These are phyloP conservation scores for Drosophila affinis DNA, from an alignment of 2,888 invertebrate species.

Conservation along the genomic window DNA sequence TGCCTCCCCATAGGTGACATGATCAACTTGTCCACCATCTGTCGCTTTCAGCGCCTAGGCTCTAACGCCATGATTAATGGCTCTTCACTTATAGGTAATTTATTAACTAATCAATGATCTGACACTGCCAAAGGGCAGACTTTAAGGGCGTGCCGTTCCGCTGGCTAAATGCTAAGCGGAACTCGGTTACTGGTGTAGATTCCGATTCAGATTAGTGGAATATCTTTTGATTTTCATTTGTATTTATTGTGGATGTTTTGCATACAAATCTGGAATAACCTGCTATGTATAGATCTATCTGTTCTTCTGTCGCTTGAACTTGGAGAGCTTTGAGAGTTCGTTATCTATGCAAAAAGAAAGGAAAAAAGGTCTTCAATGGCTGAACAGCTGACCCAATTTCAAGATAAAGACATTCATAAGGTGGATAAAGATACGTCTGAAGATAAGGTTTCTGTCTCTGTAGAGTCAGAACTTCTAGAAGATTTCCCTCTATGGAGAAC, in stretches of 20 bases:
- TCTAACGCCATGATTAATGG: slow-evolving; percentile 27
- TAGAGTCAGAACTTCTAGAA: background rate
- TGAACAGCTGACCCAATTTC: background rate
- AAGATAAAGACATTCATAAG: background rate
- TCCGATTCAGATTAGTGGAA: background rate
- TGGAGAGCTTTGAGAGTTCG: background rate
- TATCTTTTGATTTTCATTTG: background rate
- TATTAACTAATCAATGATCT: slow-evolving; percentile 28
- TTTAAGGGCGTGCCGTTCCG: slow-evolving; percentile 16
- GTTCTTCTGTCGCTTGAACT: background rate
- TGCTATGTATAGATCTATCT: background rate
- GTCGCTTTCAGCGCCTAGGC: slow-evolving; percentile 31
- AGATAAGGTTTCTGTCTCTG: background rate
- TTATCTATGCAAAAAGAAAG: background rate
- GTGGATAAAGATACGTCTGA: background rate
- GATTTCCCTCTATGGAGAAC: background rate
- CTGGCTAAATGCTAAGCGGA: slow-evolving; percentile 10
- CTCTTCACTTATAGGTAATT: background rate
- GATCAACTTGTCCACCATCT: slow-evolving; percentile 21
- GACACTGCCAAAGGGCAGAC: background rate
- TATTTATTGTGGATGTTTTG: background rate
- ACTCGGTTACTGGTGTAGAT: slow-evolving; percentile 16
- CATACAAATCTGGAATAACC: background rate
- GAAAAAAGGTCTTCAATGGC: background rate
- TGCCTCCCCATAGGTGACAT: slow-evolving; percentile 1